Conservation (phyloP, 2,113 vertebrate species). For the Casuarius casuarius region DNA sequence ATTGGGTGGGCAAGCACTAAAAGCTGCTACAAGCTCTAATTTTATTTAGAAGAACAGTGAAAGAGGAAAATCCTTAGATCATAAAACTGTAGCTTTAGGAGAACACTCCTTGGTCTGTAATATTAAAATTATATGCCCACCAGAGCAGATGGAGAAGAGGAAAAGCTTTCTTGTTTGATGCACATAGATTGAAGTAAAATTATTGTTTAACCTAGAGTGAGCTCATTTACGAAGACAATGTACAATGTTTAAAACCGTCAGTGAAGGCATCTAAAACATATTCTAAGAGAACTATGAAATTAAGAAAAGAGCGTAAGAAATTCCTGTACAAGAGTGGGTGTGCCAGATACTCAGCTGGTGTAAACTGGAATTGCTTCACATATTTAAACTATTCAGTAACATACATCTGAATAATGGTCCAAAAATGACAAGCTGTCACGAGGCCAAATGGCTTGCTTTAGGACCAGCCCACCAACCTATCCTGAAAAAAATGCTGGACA, state of each 20-base stretch:
- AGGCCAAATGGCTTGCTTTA: neutral
- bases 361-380: neutral
- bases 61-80: neutral
- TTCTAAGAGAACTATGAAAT: neutral
- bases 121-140: neutral
- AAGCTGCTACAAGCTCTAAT: neutral
- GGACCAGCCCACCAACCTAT: neutral
- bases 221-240: neutral
- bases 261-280: neutral
- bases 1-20: neutral
- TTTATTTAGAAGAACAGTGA: neutral
- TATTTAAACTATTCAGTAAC: neutral
- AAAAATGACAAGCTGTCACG: neutral
- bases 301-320: neutral
- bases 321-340: neutral
- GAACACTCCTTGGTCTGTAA: neutral
- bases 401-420: neutral
- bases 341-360: neutral
- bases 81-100: neutral
- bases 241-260: neutral
- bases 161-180: constrained; percentile 6
- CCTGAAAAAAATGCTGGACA: neutral
- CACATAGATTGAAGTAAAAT: neutral
- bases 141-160: neutral
- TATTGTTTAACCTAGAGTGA: neutral